Conservation (phyloP, 2,113 vertebrate species). For the Paralichthys olivaceus region DNA sequence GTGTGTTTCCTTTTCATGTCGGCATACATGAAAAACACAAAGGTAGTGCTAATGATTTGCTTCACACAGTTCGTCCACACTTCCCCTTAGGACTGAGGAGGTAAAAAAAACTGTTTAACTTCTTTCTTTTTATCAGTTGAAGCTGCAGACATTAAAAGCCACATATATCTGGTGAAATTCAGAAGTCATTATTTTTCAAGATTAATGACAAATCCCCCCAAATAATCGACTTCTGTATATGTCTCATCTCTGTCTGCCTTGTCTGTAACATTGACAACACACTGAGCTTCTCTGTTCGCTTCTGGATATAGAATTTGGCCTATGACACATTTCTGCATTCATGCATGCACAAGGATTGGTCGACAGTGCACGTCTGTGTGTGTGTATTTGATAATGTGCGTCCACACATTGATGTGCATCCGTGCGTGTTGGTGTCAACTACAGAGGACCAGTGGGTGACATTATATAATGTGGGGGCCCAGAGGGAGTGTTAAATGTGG, state of each 20-base stretch:
- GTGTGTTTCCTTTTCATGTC: too few species aligned
- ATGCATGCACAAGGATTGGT: background rate
- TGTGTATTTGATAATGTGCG: background rate
- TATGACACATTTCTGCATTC: constrained; percentile 10
- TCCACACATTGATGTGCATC: constrained; percentile 25
- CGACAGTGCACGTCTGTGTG: background rate
- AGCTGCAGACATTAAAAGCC: background rate
- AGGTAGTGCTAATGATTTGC: background rate
- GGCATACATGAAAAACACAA: background rate
- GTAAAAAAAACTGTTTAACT: background rate
- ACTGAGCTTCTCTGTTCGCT: background rate
- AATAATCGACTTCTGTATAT: background rate
- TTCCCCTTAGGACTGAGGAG: background rate
- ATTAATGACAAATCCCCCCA: too few species aligned
- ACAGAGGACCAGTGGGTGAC: constrained; percentile 44
- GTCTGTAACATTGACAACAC: too few species aligned
- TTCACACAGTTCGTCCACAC: background rate
- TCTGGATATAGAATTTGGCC: background rate
- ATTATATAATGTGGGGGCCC: constrained; percentile 65
- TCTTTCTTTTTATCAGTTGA: background rate
- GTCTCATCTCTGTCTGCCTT: constrained; percentile 3
- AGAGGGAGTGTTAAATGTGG: constrained; percentile 64
- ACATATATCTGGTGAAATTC: background rate
- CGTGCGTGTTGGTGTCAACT: constrained; percentile 29
- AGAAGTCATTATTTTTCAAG: background rate